Conservation (phyloP, 1,140 invertebrate species). For the Pogonomyrmex californicus region DNA sequence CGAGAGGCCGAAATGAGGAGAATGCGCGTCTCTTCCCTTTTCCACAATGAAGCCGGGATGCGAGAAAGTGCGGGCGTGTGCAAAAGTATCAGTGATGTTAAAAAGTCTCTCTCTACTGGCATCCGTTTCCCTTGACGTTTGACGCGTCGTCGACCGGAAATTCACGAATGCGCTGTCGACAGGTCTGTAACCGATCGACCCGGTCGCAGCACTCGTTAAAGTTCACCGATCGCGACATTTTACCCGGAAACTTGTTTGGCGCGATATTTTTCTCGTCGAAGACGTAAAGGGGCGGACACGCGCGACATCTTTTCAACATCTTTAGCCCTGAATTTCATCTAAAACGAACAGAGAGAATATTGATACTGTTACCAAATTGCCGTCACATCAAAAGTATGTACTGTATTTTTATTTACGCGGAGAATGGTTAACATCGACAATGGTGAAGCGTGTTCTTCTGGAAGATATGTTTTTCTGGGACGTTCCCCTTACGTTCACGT, state of each 20-base stretch:
- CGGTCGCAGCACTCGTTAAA: slow-evolving; percentile 47
- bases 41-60: background rate
- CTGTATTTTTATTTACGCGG: background rate
- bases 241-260: slow-evolving; percentile 9
- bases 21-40: background rate
- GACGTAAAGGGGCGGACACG: background rate
- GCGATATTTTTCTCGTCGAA: background rate
- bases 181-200: slow-evolving; percentile 15
- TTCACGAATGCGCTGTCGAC: slow-evolving; percentile 9
- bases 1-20: background rate
- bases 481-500: background rate
- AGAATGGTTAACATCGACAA: background rate
- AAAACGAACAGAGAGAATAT: background rate
- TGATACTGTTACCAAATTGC: slow-evolving; percentile 3
- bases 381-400: background rate
- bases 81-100: slow-evolving; percentile 23
- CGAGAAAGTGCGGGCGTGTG: background rate
- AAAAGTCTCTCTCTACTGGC: background rate
- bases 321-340: background rate
- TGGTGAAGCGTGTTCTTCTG: background rate
- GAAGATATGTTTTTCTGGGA: background rate
- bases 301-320: background rate
- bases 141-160: slow-evolving; percentile 14
- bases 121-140: background rate
- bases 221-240: slow-evolving; percentile 17